phyloP scores from a whole-genome alignment of 2,888 invertebrate species.

The Herminia tarsipennalis region DNA sequence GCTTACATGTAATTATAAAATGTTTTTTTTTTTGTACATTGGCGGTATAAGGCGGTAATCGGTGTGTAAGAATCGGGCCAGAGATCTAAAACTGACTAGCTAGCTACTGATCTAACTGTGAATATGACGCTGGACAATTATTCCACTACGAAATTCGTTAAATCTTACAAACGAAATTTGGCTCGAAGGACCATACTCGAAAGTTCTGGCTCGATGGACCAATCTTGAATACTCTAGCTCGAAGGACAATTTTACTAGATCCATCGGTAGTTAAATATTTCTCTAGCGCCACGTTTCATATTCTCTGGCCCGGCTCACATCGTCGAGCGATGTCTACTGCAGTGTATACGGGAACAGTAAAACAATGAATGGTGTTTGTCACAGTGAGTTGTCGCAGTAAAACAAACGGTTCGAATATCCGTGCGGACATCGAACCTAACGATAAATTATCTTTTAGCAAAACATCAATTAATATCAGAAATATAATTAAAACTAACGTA shows the following conservation, averaged over 20 bases:
- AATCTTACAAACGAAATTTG: neutral
- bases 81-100: conserved; percentile 36
- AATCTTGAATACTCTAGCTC: neutral
- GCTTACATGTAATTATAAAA: conserved; percentile 79
- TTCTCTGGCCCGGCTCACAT: conserved; percentile 24
- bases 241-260: neutral
- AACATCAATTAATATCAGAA: conserved; percentile 84
- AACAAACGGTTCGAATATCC: conserved; percentile 44
- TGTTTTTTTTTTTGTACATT: conserved; percentile 61
- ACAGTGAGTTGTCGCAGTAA: conserved; percentile 39
- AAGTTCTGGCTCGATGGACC: neutral
- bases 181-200: neutral
- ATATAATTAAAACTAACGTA: conserved; percentile 84
- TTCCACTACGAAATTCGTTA: neutral
- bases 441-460: conserved; percentile 83
- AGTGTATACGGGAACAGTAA: conserved; percentile 53
- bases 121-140: neutral
- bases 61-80: conserved; percentile 45
- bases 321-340: conserved; percentile 35
- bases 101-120: conserved; percentile 12
- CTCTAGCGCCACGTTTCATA: neutral
- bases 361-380: conserved; percentile 58
- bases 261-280: neutral
- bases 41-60: conserved; percentile 54
- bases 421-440: conserved; percentile 70